Percentiles rank a stretch among this genome's conserved stretches.
phyloP scores from a whole-genome alignment of 2,888 invertebrate genomes.

The Thumatha senex region DNA sequence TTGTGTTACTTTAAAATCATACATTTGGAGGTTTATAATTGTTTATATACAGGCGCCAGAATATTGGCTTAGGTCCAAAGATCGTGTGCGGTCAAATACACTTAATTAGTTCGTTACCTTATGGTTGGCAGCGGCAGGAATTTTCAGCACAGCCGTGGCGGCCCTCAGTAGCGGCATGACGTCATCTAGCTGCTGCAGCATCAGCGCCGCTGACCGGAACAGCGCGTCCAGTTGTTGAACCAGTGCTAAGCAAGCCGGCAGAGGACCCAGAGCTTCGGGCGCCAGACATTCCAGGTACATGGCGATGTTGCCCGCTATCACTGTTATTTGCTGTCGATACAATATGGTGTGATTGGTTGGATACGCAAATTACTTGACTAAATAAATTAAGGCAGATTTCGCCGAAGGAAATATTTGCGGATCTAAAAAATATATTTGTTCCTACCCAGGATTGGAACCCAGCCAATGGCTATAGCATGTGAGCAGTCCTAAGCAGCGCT shows the following conservation, averaged over 20 bases:
- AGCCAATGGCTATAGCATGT: no score
- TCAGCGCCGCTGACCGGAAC: constrained; percentile 89
- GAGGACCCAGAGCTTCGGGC: constrained; percentile 89
- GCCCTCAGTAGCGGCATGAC: constrained; percentile 88
- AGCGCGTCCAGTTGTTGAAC: constrained; percentile 94
- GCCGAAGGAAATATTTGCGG: no score
- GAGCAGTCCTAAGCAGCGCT: no score
- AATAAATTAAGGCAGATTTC: no score
- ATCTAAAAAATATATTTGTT: no score
- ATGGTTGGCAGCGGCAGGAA: constrained; percentile 91
- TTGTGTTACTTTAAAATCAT: no score
- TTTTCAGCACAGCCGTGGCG: constrained; percentile 90
- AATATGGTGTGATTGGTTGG: background rate
- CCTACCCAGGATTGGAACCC: no score
- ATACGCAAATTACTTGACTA: no score
- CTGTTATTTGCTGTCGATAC: constrained; percentile 83
- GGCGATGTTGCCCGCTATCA: constrained; percentile 95
- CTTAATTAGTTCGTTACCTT: constrained; percentile 82
- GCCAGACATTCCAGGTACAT: constrained; percentile 96
- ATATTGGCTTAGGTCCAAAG: no score
- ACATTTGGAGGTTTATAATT: no score
- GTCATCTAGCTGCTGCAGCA: constrained; percentile 87
- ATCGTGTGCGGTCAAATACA: no score
- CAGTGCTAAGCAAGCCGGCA: constrained; percentile 88
- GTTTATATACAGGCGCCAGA: no score